These are phyloP conservation scores for Loxodonta africana DNA, from an alignment of 2,113 vertebrate genomes.

Conservation along the genomic window DNA sequence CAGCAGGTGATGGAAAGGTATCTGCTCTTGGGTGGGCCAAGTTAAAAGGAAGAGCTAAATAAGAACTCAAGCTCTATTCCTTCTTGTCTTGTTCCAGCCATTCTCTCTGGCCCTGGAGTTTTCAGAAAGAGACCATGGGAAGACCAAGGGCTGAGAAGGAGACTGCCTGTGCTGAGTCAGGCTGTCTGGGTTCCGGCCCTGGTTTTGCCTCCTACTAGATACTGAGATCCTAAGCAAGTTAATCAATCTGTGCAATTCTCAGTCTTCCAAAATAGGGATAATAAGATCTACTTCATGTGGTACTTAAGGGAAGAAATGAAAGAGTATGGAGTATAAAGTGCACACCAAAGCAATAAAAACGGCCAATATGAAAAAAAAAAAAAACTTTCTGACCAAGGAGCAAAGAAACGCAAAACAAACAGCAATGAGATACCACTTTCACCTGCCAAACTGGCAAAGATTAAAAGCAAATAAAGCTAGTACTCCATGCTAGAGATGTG, in stretches of 20 bases:
- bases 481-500: not conserved
- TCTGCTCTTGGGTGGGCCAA: not conserved
- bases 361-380: not conserved
- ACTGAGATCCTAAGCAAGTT: conserved; percentile 10
- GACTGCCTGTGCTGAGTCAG: not conserved
- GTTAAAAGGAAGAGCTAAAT: not conserved
- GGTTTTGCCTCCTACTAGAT: not conserved
- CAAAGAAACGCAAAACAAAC: conserved; percentile 12
- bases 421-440: not conserved
- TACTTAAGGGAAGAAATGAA: not conserved
- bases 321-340: not conserved
- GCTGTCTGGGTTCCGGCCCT: not conserved
- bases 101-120: not conserved
- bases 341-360: not conserved
- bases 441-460: not conserved
- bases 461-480: conserved; percentile 12
- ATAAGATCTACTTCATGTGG: not conserved
- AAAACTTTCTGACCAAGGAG: not conserved
- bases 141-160: not conserved
- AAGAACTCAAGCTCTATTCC: not conserved
- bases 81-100: conserved; percentile 17
- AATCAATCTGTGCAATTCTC: not conserved
- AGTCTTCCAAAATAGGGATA: conserved; percentile 41
- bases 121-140: conserved; percentile 9
- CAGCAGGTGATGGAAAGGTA: conserved; percentile 12